A percentile compares a stretch with the other conserved stretches of the same genome.
Conservation (phyloP, 2,113 vertebrate species). For the Cairina moschata region DNA sequence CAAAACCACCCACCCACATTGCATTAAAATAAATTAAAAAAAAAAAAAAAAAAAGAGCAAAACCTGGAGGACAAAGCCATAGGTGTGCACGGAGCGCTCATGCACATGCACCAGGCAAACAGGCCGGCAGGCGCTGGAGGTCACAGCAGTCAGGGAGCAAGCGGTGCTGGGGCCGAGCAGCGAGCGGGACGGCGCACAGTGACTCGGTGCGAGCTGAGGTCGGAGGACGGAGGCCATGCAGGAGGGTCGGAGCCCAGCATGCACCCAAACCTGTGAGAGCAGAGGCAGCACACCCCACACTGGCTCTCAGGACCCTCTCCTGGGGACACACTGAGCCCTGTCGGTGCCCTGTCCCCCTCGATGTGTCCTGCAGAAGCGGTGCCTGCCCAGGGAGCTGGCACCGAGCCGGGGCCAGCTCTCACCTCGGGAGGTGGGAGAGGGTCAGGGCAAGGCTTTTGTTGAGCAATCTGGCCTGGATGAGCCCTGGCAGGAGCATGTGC, state of each 20-base stretch:
- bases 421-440: background rate
- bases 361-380: background rate
- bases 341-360: rapidly evolving
- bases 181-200: background rate
- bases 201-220: background rate
- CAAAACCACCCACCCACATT: constrained; percentile 15
- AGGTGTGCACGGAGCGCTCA: background rate
- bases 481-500: background rate
- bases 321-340: rapidly evolving
- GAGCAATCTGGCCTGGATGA: background rate
- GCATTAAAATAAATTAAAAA: constrained; percentile 1
- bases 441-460: background rate
- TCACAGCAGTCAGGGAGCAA: background rate
- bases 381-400: background rate
- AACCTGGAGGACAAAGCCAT: constrained; percentile 23
- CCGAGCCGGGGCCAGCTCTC: background rate
- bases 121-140: background rate
- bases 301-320: background rate
- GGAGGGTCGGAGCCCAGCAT: background rate
- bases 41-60: background rate
- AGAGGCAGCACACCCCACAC: background rate
- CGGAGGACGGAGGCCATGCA: constrained; percentile 24
- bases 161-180: background rate
- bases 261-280: constrained; percentile 44
- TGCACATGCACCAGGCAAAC: constrained; percentile 36